Percentiles rank a stretch among this genome's conserved stretches.
These are phyloP conservation scores for Eupithecia insigniata DNA, from an alignment of 2,888 invertebrate genomes.

Conservation along the genomic window DNA sequence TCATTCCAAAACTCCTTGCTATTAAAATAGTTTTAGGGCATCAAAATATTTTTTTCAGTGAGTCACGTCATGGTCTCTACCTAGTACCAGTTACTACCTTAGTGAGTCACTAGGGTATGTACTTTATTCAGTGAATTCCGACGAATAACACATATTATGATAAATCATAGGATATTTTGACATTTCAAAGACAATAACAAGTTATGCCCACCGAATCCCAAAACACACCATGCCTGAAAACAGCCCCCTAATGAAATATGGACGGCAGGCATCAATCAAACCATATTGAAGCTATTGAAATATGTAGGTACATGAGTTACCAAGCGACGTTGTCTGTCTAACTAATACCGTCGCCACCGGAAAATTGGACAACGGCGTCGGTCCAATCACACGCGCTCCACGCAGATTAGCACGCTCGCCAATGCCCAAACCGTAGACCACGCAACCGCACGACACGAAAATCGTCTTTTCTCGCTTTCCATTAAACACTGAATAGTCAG, in stretches of 20 bases:
- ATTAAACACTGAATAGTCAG: constrained; percentile 65
- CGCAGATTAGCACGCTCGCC: constrained; percentile 81
- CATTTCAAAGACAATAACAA: constrained; percentile 2
- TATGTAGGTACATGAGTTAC: constrained; percentile 59
- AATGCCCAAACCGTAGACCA: constrained; percentile 64
- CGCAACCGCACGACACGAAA: constrained; percentile 59
- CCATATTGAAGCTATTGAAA: constrained; percentile 53
- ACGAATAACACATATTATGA: neutral
- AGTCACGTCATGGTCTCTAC: too few species aligned
- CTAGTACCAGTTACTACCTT: too few species aligned
- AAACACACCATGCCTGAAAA: constrained; percentile 22
- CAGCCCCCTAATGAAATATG: constrained; percentile 34
- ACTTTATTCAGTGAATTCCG: neutral
- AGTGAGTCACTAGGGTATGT: neutral
- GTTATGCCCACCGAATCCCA: neutral
- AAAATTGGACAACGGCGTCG: constrained; percentile 81
- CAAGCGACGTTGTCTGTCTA: constrained; percentile 72
- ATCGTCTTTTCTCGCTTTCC: constrained; percentile 68
- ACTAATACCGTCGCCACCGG: constrained; percentile 77
- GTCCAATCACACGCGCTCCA: constrained; percentile 82
- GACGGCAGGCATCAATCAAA: constrained; percentile 38
- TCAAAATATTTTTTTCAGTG: neutral
- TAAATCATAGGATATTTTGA: neutral
- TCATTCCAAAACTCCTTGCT: neutral
- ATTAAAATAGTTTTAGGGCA: neutral